phyloP scores from a whole-genome alignment of 2,797 vertebrate species.

The Anolis apletophallus region DNA sequence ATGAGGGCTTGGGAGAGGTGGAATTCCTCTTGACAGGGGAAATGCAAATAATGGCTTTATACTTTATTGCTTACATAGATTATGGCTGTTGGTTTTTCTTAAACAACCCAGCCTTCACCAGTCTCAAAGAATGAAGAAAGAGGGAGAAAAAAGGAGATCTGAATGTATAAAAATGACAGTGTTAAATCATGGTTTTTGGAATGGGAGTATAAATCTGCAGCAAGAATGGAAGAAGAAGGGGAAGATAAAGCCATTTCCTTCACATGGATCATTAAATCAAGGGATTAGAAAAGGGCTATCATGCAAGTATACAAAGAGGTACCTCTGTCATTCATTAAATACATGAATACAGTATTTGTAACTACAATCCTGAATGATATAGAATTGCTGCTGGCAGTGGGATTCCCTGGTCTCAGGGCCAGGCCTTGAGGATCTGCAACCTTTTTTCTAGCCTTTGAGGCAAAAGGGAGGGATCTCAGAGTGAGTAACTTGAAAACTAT shows the following conservation, averaged over 20 bases:
- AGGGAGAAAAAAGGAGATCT: slow-evolving; percentile 34
- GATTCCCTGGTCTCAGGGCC: too few relatives aligned
- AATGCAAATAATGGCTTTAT: slow-evolving; percentile 44
- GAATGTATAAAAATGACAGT: slow-evolving; percentile 45
- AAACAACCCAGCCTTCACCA: not conserved
- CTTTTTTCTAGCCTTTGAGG: too few relatives aligned
- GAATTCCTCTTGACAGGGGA: slow-evolving; percentile 32
- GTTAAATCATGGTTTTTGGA: slow-evolving; percentile 33
- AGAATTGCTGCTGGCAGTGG: not conserved
- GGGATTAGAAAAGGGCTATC: slow-evolving; percentile 46
- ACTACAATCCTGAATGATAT: not conserved
- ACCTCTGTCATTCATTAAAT: not conserved
- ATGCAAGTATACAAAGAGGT: slow-evolving; percentile 45
- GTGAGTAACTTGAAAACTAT: too few relatives aligned
- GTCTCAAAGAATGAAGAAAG: not conserved
- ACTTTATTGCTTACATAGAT: slow-evolving; percentile 49
- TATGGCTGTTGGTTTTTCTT: not conserved
- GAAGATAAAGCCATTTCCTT: slow-evolving; percentile 55
- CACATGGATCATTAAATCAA: slow-evolving; percentile 43
- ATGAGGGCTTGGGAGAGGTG: slow-evolving; percentile 45
- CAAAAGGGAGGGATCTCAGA: too few relatives aligned
- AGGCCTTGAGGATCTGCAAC: too few relatives aligned
- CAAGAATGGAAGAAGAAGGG: slow-evolving; percentile 60
- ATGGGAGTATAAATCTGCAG: slow-evolving; percentile 35
- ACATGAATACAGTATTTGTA: not conserved